A percentile compares a stretch with the other conserved stretches of the same genome.
These are phyloP conservation scores for Serripes groenlandicus DNA, from an alignment of 2,888 invertebrate species.

Conservation along the genomic window DNA sequence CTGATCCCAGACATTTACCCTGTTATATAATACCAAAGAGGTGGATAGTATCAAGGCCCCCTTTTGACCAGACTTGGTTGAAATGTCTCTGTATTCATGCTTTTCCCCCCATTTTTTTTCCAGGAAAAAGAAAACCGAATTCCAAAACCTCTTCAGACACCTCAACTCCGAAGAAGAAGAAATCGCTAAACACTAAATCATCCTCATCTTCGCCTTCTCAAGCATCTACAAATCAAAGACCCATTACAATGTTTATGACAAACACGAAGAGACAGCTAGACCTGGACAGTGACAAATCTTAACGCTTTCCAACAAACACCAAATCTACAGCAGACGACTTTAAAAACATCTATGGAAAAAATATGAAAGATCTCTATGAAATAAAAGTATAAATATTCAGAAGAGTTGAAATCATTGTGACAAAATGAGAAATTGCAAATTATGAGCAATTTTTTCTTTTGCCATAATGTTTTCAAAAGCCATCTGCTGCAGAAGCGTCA, in stretches of 20 bases:
- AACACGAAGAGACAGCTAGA: too few relatives aligned
- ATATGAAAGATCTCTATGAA: neutral
- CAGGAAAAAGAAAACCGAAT: conserved; percentile 6
- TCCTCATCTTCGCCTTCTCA: too few relatives aligned
- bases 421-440: too few relatives aligned
- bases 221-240: too few relatives aligned
- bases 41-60: neutral
- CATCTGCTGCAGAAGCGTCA: too few relatives aligned
- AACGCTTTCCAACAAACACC: neutral
- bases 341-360: neutral
- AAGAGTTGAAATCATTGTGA: too few relatives aligned
- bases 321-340: neutral
- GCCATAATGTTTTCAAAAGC: too few relatives aligned
- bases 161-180: neutral
- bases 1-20: too few relatives aligned
- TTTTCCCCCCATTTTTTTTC: neutral
- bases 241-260: too few relatives aligned
- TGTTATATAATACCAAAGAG: too few relatives aligned
- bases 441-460: too few relatives aligned
- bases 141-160: neutral
- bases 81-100: neutral
- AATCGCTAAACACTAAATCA: neutral
- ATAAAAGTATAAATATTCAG: too few relatives aligned
- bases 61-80: neutral
- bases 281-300: neutral